A percentile compares a stretch with the other conserved stretches of the same genome.
Conservation (phyloP, 2,888 invertebrate species). For the Thera obeliscata region DNA sequence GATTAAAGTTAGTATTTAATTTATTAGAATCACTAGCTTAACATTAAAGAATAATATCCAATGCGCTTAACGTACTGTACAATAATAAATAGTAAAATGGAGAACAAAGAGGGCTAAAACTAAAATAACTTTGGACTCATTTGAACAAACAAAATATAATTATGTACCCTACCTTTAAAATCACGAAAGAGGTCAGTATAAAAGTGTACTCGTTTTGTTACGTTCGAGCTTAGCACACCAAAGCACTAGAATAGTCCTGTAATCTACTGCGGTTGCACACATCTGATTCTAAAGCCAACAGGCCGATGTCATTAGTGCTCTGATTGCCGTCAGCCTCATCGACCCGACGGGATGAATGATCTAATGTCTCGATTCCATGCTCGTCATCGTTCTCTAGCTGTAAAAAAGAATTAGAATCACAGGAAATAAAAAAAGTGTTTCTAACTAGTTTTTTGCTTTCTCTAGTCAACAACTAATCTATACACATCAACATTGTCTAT, state of each 20-base stretch:
- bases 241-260: background rate
- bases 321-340: constrained; percentile 7
- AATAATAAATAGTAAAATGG: too few relatives aligned
- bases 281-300: constrained; percentile 1
- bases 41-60: too few relatives aligned
- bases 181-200: background rate
- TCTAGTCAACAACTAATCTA: too few relatives aligned
- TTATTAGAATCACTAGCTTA: too few relatives aligned
- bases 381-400: too few relatives aligned
- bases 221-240: background rate
- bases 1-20: too few relatives aligned
- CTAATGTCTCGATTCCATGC: background rate
- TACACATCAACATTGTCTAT: too few relatives aligned
- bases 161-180: background rate
- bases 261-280: background rate
- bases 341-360: background rate
- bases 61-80: too few relatives aligned
- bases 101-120: background rate
- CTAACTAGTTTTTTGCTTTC: too few relatives aligned
- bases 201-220: background rate
- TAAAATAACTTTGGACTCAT: too few relatives aligned
- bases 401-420: too few relatives aligned
- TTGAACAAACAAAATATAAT: background rate
- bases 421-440: too few relatives aligned
- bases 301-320: constrained; percentile 5